Percentiles rank a stretch among this genome's conserved stretches.
Evolutionary conservation across 1,140 invertebrate species (phyloP).

Genomic region (Sarcophaga peregrina): DNA sequence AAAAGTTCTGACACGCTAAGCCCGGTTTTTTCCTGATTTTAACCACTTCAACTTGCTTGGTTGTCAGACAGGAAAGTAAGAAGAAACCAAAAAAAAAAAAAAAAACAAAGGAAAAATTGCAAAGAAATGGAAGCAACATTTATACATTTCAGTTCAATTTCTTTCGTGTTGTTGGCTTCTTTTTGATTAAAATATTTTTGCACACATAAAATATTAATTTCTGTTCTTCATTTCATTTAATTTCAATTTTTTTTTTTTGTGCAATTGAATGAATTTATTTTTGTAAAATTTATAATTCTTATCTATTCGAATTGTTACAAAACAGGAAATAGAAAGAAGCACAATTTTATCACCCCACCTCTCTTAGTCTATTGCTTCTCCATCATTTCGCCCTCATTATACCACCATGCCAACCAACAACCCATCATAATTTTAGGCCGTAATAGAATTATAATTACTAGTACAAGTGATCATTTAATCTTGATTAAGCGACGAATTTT

Average conservation of each 20-base stretch:
- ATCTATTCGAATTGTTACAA: neutral
- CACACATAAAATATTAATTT: neutral
- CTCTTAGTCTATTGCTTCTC: too few species aligned
- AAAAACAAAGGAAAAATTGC: neutral
- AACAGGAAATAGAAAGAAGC: neutral
- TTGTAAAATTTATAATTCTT: constrained; percentile 16
- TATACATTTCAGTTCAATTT: neutral
- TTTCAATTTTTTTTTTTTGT: neutral
- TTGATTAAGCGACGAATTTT: neutral
- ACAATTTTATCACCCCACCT: neutral
- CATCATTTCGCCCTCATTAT: too few species aligned
- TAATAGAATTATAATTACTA: neutral
- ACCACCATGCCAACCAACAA: too few species aligned
- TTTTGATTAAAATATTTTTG: constrained; percentile 11
- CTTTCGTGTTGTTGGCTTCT: neutral
- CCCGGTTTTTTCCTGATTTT: neutral
- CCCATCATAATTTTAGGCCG: too few species aligned
- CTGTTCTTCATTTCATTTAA: neutral
- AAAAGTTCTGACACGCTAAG: constrained; percentile 9
- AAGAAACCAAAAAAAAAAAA: neutral
- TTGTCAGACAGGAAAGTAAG: neutral
- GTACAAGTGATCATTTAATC: neutral
- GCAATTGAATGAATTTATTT: constrained; percentile 4
- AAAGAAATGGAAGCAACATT: neutral
- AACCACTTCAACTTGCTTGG: neutral